Evolutionary conservation across 2,797 vertebrate species (phyloP), one percentile per base, ranked within the genome.

Genomic region (Pelobates cultripes): DNA sequence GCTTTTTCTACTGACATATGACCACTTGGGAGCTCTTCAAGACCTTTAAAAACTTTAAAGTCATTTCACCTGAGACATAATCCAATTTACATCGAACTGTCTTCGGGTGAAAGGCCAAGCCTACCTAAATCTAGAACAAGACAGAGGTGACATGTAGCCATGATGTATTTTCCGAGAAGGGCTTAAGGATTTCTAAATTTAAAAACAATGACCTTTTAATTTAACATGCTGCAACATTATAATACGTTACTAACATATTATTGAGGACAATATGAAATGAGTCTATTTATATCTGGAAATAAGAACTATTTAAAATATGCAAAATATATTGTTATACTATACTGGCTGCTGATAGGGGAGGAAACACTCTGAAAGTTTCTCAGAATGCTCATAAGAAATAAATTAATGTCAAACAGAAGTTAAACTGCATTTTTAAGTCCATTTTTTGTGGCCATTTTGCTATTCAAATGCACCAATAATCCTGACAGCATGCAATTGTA

Each of bases 51-150:
- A 66, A 69, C 78, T 73, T 80, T 80, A 80, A 68, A 75, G 43
- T 73, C n/a, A 69, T 80, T 80, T 45, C 79, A 80, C 79, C 79
- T 75, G 79, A 80, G 79, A 75, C 57, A 67, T 75, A 70, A 75
- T 69, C 73, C 66, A 80, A 70, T 75, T 70, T 80, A 47, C 75
- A 61, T 43, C 14, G 51, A 15, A 67, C 28, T 55, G 47, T 80
- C 72, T 61, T 47, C 28, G 69, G 79, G 72, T 80, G 53, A 75
- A 80, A 47, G 72, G 55, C 42, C 68, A 57, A 43, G 28, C 64
- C 72, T 44, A 64, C 17, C 61, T 17, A 64, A 64, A 28, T 7
- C 5, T 64, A 28, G 47, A 53, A 67, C 45, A 68, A 28, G 7
- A 70, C 41, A 43, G 28, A 7, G n/a, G 41, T 12, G 3, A 68